phyloP scores from a whole-genome alignment of 2,113 vertebrate species.

The Silurus glanis region DNA sequence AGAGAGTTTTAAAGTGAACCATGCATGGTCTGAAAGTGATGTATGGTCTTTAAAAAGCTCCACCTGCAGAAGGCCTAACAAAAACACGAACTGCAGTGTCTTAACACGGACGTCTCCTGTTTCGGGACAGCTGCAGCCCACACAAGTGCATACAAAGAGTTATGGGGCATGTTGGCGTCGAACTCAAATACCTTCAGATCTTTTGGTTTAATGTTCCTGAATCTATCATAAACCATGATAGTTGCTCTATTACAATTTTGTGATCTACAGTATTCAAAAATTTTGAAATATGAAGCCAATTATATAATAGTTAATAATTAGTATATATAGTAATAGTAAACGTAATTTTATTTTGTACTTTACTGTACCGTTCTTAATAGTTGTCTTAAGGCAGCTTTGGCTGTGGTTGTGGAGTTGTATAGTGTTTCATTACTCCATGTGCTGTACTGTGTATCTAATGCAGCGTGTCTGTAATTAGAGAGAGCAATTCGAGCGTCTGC shows the following conservation, averaged over 20 bases:
- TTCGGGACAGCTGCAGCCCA: conserved; percentile 53
- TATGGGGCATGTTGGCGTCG: conserved; percentile 67
- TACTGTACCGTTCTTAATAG: background rate
- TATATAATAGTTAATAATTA: too few species aligned
- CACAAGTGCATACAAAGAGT: conserved; percentile 62
- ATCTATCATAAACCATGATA: background rate
- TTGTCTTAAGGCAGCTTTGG: conserved; percentile 54
- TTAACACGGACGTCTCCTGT: conserved; percentile 50
- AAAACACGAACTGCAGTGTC: conserved; percentile 60
- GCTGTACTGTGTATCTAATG: conserved; percentile 48
- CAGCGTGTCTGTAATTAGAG: conserved; percentile 42
- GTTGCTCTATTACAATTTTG: background rate
- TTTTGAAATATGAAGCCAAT: background rate
- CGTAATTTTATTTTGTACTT: background rate
- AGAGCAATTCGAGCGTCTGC: conserved; percentile 49
- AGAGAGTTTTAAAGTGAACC: conserved; percentile 34
- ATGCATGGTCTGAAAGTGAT: conserved; percentile 29
- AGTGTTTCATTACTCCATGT: conserved; percentile 42
- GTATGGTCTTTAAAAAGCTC: conserved; percentile 42
- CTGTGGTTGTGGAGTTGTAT: conserved; percentile 40
- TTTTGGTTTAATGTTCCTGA: conserved; percentile 62
- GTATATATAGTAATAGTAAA: background rate
- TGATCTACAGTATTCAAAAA: background rate
- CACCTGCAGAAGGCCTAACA: conserved; percentile 61
- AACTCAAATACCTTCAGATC: conserved; percentile 73